phyloP scores from a whole-genome alignment of 92 coral and sea anemone genomes.

The Muricea muricata region DNA sequence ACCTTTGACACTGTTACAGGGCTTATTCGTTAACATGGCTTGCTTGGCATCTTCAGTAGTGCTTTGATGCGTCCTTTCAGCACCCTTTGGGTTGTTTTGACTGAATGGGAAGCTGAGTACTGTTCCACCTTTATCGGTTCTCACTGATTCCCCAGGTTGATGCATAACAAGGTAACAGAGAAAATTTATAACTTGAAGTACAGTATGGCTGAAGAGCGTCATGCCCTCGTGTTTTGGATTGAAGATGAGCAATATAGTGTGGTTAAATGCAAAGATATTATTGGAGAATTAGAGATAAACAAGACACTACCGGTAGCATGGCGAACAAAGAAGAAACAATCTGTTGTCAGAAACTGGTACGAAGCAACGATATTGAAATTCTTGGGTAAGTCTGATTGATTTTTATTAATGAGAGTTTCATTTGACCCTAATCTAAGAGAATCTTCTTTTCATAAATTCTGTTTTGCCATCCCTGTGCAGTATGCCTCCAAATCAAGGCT shows the following conservation, averaged over 20 bases:
- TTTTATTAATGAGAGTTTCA: not conserved
- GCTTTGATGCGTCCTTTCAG: constrained; percentile 44
- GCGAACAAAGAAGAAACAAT: constrained; percentile 7
- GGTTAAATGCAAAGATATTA: not conserved
- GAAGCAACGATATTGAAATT: constrained; percentile 9
- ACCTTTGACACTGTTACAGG: constrained; percentile 29
- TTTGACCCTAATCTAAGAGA: not conserved
- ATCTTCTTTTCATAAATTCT: not conserved
- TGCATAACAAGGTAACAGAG: not conserved
- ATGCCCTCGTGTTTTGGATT: constrained; percentile 54
- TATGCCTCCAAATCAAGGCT: not conserved
- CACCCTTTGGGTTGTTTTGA: constrained; percentile 47
- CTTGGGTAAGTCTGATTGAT: constrained; percentile 13
- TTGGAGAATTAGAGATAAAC: not conserved
- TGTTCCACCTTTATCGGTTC: constrained; percentile 51
- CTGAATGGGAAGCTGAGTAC: constrained; percentile 62
- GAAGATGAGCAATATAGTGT: constrained; percentile 49
- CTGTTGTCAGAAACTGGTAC: constrained; percentile 25
- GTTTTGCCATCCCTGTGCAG: too few species aligned
- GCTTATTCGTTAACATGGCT: constrained; percentile 18
- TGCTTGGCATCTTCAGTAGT: constrained; percentile 12
- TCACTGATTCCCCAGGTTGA: constrained; percentile 62
- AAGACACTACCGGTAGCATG: constrained; percentile 3
- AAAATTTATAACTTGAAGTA: not conserved
- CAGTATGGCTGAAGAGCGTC: not conserved